Base-by-base conservation (phyloP, 1,140 invertebrate genomes). In the Planococcus citri region DNA sequence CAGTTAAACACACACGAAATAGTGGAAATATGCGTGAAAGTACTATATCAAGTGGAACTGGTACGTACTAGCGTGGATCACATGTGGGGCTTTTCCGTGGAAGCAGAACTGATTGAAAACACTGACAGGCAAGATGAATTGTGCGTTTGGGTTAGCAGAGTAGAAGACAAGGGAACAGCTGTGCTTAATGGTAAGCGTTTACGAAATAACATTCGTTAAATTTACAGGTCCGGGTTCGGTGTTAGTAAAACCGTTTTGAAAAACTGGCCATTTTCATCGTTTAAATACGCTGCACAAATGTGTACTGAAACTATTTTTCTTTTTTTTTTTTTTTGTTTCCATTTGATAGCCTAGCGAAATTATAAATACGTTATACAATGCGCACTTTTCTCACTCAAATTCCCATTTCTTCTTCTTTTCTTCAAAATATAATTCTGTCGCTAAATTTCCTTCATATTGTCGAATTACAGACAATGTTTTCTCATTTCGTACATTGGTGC, bases 41-140 rank as follows among this genome's bases (percentile, higher is more conserved):
- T 95, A 75, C 82, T 97, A 70, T 97, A 97, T 80, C 94, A 97
- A 85, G 91, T 97, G 71, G 94, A 97, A 78, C 82, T 98, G 74
- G 88, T 91, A 71, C 83, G 93, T 70, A 88, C 84, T 69, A 91
- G 89, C 14, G 81, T 94, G 73, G 93, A 95, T 74, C 92, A 94
- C 78, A 94, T 95, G 90, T 97, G 95, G 90, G 95, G 95, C 71
- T 95, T 98, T 80, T 94, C 91, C 70, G 94, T 97, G 25, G 95
- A 98, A 79, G 95, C 95, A 2, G 95, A 97, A 79, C 83, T 97
- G 64, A 94, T 95, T 70, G 94, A 97, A 79, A 96, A 97, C 80
- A 87, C 90, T 17, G 94, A 97, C 78, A 82, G 92, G 60, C 94
- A 97, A 78, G 95, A 97, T 78, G 94, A 97, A 78, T 85, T 98